A percentile compares a stretch with the other conserved stretches of the same genome.
Evolutionary conservation across 2,888 invertebrate species (phyloP).

Genomic region (Oconnorella tubifera): DNA sequence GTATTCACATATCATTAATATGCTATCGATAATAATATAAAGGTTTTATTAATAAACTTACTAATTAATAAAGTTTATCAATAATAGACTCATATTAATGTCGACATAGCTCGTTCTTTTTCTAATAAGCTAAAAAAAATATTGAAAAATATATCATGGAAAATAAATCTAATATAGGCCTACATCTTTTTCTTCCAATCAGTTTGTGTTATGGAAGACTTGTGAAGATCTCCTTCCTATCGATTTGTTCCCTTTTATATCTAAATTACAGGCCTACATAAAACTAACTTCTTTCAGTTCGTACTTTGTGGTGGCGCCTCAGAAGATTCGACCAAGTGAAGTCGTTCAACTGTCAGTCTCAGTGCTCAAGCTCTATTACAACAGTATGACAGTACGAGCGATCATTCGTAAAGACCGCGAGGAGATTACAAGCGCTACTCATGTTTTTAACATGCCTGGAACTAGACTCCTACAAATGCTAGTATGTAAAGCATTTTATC

Average conservation of each 20-base stretch:
- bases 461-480: conserved; percentile 81
- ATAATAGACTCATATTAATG: not conserved
- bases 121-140: too few species aligned
- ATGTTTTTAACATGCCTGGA: conserved; percentile 73
- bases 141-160: too few species aligned
- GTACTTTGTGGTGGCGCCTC: conserved; percentile 87
- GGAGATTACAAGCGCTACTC: conserved; percentile 71
- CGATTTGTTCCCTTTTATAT: too few species aligned
- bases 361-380: conserved; percentile 69
- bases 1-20: too few species aligned
- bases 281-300: too few species aligned
- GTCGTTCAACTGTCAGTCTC: conserved; percentile 83
- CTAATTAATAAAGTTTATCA: not conserved
- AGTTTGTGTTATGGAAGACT: too few species aligned
- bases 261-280: too few species aligned
- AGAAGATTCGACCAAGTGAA: conserved; percentile 84
- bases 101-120: too few species aligned
- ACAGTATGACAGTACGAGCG: conserved; percentile 78
- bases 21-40: not conserved
- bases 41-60: not conserved
- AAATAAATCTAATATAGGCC: too few species aligned
- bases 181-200: too few species aligned
- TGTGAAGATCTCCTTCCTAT: too few species aligned
- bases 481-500: too few species aligned
- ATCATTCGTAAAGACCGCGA: conserved; percentile 87